Percentiles rank a stretch among this genome's conserved stretches.
These are phyloP conservation scores for Lucilia sericata DNA, from an alignment of 1,140 invertebrate genomes.

Conservation along the genomic window DNA sequence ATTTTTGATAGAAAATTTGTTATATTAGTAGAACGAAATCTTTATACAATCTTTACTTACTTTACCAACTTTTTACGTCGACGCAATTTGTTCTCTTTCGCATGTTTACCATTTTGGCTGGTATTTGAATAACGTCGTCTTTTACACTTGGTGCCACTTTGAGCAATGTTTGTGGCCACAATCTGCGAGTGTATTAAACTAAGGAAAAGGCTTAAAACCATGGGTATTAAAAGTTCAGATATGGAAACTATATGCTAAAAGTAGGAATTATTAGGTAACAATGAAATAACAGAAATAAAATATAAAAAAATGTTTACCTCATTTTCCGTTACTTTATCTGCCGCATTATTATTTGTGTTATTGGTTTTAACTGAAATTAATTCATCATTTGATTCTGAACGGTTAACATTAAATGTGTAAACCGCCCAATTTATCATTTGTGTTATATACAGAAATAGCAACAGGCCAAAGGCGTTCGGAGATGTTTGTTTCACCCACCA, in stretches of 20 bases:
- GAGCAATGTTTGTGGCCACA: slow-evolving; percentile 76
- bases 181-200: slow-evolving; percentile 93
- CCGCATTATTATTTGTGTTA: neutral
- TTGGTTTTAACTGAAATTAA: neutral
- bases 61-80: slow-evolving; percentile 63
- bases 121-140: slow-evolving; percentile 60
- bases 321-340: slow-evolving; percentile 34
- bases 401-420: slow-evolving; percentile 71
- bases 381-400: slow-evolving; percentile 49
- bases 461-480: slow-evolving; percentile 76
- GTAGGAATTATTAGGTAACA: neutral
- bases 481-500: slow-evolving; percentile 94
- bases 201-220: slow-evolving; percentile 82
- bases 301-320: neutral
- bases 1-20: no score
- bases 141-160: slow-evolving; percentile 63
- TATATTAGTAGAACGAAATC: no score
- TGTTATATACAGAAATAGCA: slow-evolving; percentile 81
- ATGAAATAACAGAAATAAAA: neutral
- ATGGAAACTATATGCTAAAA: slow-evolving; percentile 57
- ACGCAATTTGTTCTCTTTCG: slow-evolving; percentile 58
- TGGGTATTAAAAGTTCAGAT: slow-evolving; percentile 76
- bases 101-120: slow-evolving; percentile 59
- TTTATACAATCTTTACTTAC: slow-evolving; percentile 54
- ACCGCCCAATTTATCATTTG: slow-evolving; percentile 79